phyloP scores from a whole-genome alignment of 2,888 invertebrate species.

The Malthinus seriepunctatus region DNA sequence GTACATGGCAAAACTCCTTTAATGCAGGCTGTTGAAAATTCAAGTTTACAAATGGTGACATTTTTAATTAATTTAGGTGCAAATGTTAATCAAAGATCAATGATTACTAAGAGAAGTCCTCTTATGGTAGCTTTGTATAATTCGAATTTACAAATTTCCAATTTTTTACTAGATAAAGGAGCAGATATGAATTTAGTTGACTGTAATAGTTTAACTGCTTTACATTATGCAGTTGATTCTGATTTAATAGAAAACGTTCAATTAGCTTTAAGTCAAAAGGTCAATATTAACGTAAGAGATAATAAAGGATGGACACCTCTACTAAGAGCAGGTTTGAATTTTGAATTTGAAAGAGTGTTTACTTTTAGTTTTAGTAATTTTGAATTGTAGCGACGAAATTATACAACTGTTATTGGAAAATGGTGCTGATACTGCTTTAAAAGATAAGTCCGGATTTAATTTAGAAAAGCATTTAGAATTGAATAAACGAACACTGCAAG shows the following conservation, averaged over 20 bases:
- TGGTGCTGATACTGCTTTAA: constrained; percentile 52
- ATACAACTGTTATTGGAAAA: constrained; percentile 54
- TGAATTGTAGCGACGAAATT: constrained; percentile 53
- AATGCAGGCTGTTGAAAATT: constrained; percentile 57
- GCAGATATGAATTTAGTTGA: constrained; percentile 54
- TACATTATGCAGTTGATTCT: constrained; percentile 62
- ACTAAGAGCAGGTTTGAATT: constrained; percentile 55
- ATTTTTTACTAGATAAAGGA: constrained; percentile 57
- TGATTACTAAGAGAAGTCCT: constrained; percentile 54
- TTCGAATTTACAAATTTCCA: constrained; percentile 48
- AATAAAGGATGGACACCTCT: constrained; percentile 61
- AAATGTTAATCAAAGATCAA: constrained; percentile 53
- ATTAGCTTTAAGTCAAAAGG: constrained; percentile 49
- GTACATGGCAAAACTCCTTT: constrained; percentile 59
- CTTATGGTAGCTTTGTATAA: constrained; percentile 58
- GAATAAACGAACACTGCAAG: not conserved
- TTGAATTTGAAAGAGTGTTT: not conserved
- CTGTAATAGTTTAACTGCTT: constrained; percentile 56
- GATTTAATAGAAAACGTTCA: constrained; percentile 46
- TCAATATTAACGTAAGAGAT: constrained; percentile 53
- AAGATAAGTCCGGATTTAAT: constrained; percentile 44
- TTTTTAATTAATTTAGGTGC: constrained; percentile 57
- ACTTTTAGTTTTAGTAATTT: constrained; percentile 51
- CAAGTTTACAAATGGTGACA: constrained; percentile 53
- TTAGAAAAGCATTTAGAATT: constrained; percentile 38